Percentiles rank a stretch among this genome's conserved stretches.
Conservation (phyloP, 2,113 vertebrate genomes). For the Nibea albiflora region DNA sequence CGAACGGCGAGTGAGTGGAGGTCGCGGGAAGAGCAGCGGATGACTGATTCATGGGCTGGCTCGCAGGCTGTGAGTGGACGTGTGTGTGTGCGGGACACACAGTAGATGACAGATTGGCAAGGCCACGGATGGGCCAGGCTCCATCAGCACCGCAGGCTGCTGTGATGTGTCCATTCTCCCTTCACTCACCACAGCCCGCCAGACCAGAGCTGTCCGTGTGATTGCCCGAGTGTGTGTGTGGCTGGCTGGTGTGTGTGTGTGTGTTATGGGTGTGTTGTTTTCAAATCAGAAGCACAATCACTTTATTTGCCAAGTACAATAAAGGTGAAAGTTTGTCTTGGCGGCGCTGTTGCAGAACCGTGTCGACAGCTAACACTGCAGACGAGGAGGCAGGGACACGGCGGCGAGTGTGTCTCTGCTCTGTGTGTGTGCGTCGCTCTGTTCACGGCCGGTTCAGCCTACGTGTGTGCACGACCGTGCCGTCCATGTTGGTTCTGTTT, state of each 20-base stretch:
- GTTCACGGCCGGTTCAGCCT: conserved; percentile 21
- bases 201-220: conserved; percentile 43
- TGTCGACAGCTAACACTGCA: conserved; percentile 16
- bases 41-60: conserved; percentile 72
- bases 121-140: conserved; percentile 69
- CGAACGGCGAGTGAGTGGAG: conserved; percentile 46
- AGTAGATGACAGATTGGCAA: conserved; percentile 75
- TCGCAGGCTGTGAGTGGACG: conserved; percentile 44
- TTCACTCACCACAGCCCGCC: conserved; percentile 56
- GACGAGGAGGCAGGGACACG: not conserved
- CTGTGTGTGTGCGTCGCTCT: conserved; percentile 1
- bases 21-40: conserved; percentile 62
- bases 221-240: conserved; percentile 30
- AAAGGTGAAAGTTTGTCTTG: conserved; percentile 54
- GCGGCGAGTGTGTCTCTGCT: not conserved
- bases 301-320: conserved; percentile 59
- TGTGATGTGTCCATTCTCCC: conserved; percentile 70
- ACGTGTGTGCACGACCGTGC: conserved; percentile 23
- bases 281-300: conserved; percentile 48
- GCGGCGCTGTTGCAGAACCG: conserved; percentile 24
- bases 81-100: conserved; percentile 52
- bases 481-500: conserved; percentile 28
- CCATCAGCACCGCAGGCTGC: conserved; percentile 70
- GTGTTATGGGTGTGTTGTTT: conserved; percentile 34
- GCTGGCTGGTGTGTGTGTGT: not conserved